These are phyloP conservation scores for Alaudala cheleensis DNA, from an alignment of 2,113 vertebrate species.

Conservation along the genomic window DNA sequence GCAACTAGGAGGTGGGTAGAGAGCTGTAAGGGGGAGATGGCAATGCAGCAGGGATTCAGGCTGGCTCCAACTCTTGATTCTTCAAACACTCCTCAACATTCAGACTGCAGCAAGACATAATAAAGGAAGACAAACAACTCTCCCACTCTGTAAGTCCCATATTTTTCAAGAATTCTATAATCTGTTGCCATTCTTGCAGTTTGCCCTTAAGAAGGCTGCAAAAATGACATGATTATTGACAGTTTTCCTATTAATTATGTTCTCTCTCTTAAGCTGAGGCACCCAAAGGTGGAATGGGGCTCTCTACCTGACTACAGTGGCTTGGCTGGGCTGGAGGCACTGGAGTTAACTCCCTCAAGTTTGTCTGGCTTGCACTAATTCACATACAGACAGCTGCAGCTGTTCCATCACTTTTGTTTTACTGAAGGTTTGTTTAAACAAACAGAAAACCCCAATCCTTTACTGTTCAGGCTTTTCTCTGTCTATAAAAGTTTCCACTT, in stretches of 20 bases:
- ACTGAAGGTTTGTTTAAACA: slow-evolving; percentile 15
- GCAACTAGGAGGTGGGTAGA: not conserved
- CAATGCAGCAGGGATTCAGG: not conserved
- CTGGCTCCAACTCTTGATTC: not conserved
- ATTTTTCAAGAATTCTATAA: not conserved
- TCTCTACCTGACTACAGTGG: not conserved
- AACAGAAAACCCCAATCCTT: not conserved
- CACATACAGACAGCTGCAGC: not conserved
- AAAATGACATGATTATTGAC: not conserved
- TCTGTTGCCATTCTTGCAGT: not conserved
- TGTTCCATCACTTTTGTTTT: not conserved
- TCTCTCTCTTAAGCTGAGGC: not conserved
- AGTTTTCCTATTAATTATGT: not conserved
- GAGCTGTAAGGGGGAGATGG: not conserved
- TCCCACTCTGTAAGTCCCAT: not conserved
- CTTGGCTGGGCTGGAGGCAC: not conserved
- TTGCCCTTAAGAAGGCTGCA: not conserved
- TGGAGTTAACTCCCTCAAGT: not conserved
- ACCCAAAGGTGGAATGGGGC: not conserved
- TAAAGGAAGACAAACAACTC: not conserved
- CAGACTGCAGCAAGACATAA: not conserved
- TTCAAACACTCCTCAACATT: not conserved
- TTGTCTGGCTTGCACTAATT: not conserved
- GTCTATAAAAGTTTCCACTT: slow-evolving; percentile 5
- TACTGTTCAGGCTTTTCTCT: not conserved